Percentiles rank a stretch among this genome's conserved stretches.
Conservation (phyloP, 2,888 invertebrate species). For the Zhuqinia jingwanae region DNA sequence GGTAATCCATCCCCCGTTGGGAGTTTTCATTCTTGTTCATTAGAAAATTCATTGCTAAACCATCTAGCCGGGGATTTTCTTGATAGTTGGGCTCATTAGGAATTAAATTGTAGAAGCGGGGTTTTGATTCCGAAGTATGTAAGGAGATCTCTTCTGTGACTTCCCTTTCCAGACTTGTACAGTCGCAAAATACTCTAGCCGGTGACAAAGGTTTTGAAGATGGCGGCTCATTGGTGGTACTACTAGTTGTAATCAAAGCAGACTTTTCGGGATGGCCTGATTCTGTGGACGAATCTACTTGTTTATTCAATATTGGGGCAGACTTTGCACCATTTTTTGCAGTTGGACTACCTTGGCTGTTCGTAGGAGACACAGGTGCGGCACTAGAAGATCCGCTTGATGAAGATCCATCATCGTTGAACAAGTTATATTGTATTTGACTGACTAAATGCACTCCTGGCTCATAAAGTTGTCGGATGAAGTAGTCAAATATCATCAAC, state of each 20-base stretch:
- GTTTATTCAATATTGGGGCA: conserved; percentile 41
- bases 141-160: conserved; percentile 52
- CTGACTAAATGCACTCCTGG: conserved; percentile 92
- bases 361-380: conserved; percentile 47
- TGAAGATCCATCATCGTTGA: conserved; percentile 83
- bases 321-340: conserved; percentile 49
- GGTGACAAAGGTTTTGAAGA: conserved; percentile 76
- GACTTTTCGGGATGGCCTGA: conserved; percentile 49
- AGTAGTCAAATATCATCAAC: conserved; percentile 93
- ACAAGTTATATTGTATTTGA: conserved; percentile 92
- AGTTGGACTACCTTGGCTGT: conserved; percentile 60
- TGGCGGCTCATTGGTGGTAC: conserved; percentile 73
- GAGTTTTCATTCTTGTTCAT: conserved; percentile 90
- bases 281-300: conserved; percentile 49
- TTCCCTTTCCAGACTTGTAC: conserved; percentile 67
- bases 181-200: conserved; percentile 78
- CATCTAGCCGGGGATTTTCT: conserved; percentile 95
- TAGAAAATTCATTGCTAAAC: conserved; percentile 89
- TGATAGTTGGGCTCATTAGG: conserved; percentile 87
- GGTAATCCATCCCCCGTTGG: conserved; percentile 86
- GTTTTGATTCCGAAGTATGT: conserved; percentile 86
- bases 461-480: conserved; percentile 97
- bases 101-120: conserved; percentile 95
- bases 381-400: conserved; percentile 26
- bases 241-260: conserved; percentile 62